Evolutionary conservation across 1,140 invertebrate genomes (phyloP).

Genomic region (Papilio helenus): DNA sequence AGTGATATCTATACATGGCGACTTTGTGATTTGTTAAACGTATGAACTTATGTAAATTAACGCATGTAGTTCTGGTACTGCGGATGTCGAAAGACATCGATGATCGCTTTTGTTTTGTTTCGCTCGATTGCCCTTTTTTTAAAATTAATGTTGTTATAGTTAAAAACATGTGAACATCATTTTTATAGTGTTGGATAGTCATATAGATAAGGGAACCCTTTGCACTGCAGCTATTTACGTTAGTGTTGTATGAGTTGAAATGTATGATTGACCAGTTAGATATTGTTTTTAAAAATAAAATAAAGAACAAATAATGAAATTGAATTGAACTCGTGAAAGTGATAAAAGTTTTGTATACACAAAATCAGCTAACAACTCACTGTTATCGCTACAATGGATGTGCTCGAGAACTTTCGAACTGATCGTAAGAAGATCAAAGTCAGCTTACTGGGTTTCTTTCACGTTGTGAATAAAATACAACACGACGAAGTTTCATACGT

Average conservation of each 20-base stretch:
- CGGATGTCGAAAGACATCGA: too few species aligned
- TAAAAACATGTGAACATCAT: too few species aligned
- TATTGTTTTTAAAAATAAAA: background rate
- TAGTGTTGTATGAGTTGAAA: too few species aligned
- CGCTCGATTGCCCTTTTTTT: too few species aligned
- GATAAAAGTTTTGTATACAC: slow-evolving; percentile 12
- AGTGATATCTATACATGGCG: background rate
- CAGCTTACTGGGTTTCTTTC: slow-evolving; percentile 34
- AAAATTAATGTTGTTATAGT: too few species aligned
- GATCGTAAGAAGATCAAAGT: slow-evolving; percentile 38
- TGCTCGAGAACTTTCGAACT: slow-evolving; percentile 29
- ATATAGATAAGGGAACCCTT: too few species aligned
- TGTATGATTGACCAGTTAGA: too few species aligned
- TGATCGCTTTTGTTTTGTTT: too few species aligned
- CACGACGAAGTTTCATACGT: slow-evolving; percentile 31
- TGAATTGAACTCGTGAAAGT: slow-evolving; percentile 1
- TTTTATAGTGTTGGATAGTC: too few species aligned
- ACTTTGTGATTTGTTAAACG: background rate
- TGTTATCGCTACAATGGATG: slow-evolving; percentile 34
- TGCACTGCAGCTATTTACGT: too few species aligned
- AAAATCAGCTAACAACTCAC: slow-evolving; percentile 15
- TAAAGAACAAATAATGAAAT: background rate
- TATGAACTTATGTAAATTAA: background rate
- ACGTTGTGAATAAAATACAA: slow-evolving; percentile 27
- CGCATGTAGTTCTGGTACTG: too few species aligned